These are phyloP conservation scores for Stegostoma tigrinum DNA, from an alignment of 2,113 vertebrate species.

Conservation along the genomic window DNA sequence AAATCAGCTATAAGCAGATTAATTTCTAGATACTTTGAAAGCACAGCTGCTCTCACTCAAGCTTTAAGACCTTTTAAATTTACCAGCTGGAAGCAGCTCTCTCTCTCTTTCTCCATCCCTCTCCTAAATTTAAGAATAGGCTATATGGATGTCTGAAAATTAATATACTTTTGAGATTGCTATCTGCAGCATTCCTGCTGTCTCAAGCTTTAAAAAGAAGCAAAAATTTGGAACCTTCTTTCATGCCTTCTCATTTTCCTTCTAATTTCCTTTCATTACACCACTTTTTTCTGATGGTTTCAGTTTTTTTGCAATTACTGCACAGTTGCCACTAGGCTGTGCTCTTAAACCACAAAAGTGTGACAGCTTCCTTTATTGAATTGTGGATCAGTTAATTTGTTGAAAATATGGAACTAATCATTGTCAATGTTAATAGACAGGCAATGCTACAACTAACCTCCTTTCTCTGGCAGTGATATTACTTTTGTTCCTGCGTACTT, in stretches of 20 bases:
- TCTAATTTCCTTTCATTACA: no score
- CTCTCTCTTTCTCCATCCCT: not conserved
- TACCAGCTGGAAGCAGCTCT: not conserved
- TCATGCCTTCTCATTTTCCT: not conserved
- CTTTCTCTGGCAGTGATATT: not conserved
- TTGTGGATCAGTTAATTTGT: not conserved
- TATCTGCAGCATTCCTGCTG: not conserved
- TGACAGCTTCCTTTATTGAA: not conserved
- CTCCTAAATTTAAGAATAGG: not conserved
- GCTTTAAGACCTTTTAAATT: not conserved
- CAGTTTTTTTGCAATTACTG: not conserved
- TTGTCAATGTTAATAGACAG: no score
- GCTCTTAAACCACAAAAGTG: constrained; percentile 27
- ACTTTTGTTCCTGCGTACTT: not conserved
- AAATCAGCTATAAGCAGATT: constrained; percentile 3
- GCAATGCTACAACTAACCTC: not conserved
- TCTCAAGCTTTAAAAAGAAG: not conserved
- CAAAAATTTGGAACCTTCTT: not conserved
- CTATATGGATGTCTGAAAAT: not conserved
- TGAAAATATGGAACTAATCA: not conserved
- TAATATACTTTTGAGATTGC: not conserved
- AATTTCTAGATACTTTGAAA: not conserved
- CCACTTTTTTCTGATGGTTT: not conserved
- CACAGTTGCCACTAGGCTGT: not conserved
- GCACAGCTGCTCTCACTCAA: not conserved